Evolutionary conservation across 2,888 invertebrate genomes (phyloP).

Genomic region (Ctena decussata): DNA sequence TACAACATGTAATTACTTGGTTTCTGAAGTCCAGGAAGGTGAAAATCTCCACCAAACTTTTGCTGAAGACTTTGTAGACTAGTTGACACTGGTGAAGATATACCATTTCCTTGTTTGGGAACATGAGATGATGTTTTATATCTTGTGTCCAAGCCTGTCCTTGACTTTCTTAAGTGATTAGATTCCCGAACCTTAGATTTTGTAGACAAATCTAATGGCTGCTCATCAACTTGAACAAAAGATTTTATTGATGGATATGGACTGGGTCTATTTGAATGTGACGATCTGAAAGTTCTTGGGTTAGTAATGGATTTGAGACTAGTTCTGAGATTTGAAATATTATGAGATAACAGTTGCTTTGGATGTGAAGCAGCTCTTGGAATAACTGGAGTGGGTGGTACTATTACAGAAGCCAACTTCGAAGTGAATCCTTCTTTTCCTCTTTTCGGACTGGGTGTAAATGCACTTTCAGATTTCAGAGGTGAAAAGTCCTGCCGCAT

Average conservation of each 20-base stretch:
- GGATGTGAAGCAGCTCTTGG: conserved; percentile 67
- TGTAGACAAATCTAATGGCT: conserved; percentile 80
- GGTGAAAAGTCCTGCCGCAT: conserved; percentile 74
- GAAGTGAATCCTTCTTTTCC: conserved; percentile 65
- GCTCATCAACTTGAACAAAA: conserved; percentile 63
- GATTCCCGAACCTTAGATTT: conserved; percentile 55
- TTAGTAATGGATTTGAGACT: conserved; percentile 39
- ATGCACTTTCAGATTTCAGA: conserved; percentile 56
- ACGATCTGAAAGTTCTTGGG: conserved; percentile 43
- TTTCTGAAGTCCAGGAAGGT: conserved; percentile 70
- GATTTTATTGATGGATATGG: conserved; percentile 51
- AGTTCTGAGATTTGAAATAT: conserved; percentile 48
- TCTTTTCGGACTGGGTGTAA: conserved; percentile 65
- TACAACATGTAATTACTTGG: conserved; percentile 70
- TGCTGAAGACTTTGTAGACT: conserved; percentile 83
- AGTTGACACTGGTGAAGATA: conserved; percentile 58
- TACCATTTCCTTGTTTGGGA: conserved; percentile 65
- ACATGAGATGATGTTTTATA: conserved; percentile 24
- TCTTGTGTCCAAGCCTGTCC: conserved; percentile 7
- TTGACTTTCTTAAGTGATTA: not conserved
- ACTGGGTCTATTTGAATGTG: conserved; percentile 42
- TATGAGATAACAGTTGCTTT: conserved; percentile 67
- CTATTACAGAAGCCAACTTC: conserved; percentile 65
- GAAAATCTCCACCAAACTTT: conserved; percentile 81
- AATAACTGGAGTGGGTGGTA: conserved; percentile 55